phyloP scores from a whole-genome alignment of 1,140 invertebrate genomes.

The Gonioctena quinquepunctata region DNA sequence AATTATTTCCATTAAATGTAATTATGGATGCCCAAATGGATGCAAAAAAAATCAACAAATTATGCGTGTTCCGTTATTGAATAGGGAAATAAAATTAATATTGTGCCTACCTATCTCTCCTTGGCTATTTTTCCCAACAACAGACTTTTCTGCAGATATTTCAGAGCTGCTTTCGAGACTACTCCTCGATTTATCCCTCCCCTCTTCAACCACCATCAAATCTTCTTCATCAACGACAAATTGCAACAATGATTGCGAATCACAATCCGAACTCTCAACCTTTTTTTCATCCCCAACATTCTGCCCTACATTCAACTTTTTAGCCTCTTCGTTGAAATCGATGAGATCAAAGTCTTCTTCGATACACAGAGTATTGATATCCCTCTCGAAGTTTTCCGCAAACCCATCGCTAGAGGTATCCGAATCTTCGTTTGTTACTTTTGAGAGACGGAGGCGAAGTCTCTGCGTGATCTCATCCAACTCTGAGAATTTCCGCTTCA shows the following conservation, averaged over 20 bases:
- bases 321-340: constrained; percentile 44
- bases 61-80: too few species aligned
- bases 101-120: neutral
- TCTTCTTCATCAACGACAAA: neutral
- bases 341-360: constrained; percentile 51
- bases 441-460: constrained; percentile 60
- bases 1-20: too few species aligned
- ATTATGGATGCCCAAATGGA: too few species aligned
- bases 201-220: neutral
- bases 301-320: constrained; percentile 29
- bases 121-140: neutral
- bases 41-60: too few species aligned
- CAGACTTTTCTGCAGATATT: neutral
- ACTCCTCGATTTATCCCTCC: neutral
- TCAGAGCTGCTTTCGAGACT: neutral
- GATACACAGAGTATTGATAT: constrained; percentile 56
- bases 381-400: constrained; percentile 61
- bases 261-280: neutral
- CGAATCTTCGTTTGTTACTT: constrained; percentile 61
- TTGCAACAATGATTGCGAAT: neutral
- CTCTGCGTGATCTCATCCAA: constrained; percentile 66
- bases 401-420: constrained; percentile 58
- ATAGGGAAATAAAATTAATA: too few species aligned
- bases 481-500: constrained; percentile 65
- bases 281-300: neutral